These are phyloP conservation scores for Eptatretus atami DNA, from an alignment of 2,797 vertebrate species.

Conservation along the genomic window DNA sequence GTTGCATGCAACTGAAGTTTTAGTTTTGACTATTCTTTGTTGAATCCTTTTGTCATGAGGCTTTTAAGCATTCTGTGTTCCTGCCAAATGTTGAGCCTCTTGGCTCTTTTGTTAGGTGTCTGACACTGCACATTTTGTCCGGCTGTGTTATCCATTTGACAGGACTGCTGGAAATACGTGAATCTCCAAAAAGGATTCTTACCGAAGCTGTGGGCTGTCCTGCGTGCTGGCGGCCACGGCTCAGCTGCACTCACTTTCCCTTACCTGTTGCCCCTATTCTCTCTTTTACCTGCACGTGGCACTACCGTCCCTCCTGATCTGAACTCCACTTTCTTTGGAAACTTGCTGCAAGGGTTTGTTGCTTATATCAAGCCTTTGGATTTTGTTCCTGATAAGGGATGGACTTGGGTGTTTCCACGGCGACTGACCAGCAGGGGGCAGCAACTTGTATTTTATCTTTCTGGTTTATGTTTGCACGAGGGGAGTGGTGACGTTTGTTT, in stretches of 20 bases:
- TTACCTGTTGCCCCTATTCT: constrained; percentile 65
- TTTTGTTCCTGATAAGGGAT: background rate
- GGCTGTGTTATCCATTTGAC: background rate
- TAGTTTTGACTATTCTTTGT: too few species aligned
- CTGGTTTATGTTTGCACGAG: background rate
- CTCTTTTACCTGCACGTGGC: constrained; percentile 35
- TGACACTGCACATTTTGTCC: too few species aligned
- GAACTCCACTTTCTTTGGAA: constrained; percentile 37
- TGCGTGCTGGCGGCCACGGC: constrained; percentile 53
- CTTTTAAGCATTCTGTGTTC: too few species aligned
- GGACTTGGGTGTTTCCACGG: background rate
- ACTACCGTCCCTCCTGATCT: constrained; percentile 38
- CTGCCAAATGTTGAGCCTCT: too few species aligned
- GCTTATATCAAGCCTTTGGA: background rate
- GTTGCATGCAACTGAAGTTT: too few species aligned
- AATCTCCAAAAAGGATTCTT: constrained; percentile 57
- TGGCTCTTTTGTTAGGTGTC: too few species aligned
- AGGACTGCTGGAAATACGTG: constrained; percentile 80
- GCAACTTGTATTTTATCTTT: background rate
- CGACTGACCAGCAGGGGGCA: background rate
- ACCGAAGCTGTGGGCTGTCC: constrained; percentile 45
- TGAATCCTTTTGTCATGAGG: too few species aligned
- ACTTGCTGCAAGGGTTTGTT: constrained; percentile 39
- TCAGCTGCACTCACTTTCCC: constrained; percentile 48
- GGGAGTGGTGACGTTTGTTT: too few species aligned